These are phyloP conservation scores for Ophion costatus DNA, from an alignment of 2,888 invertebrate species.

Conservation along the genomic window DNA sequence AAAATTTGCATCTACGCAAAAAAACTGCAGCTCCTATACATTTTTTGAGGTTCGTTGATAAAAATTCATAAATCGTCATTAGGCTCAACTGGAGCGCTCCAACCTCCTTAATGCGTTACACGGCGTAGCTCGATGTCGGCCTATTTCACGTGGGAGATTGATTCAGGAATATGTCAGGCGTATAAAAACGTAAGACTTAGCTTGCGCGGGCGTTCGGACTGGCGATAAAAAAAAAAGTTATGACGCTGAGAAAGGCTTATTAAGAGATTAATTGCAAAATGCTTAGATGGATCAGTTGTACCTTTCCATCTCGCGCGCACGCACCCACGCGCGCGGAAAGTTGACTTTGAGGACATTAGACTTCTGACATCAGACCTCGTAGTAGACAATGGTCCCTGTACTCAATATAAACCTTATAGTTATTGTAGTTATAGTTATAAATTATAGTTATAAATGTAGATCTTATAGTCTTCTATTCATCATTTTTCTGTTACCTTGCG, in stretches of 20 bases:
- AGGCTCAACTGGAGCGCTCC: no score
- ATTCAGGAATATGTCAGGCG: constrained; percentile 27
- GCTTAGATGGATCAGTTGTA: background rate
- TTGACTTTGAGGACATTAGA: background rate
- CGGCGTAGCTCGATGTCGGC: background rate
- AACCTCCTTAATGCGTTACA: background rate
- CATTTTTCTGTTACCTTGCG: no score
- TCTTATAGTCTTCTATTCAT: no score
- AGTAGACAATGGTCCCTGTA: background rate
- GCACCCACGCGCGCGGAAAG: no score
- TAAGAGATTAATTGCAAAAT: background rate
- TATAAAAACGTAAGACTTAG: constrained; percentile 30
- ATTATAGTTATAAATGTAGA: no score
- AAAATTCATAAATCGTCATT: no score
- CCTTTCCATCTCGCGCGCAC: no score
- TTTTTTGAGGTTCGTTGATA: background rate
- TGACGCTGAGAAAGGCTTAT: constrained; percentile 8
- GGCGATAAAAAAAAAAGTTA: constrained; percentile 25
- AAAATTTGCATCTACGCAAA: no score
- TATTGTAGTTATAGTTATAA: no score
- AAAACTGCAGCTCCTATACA: no score
- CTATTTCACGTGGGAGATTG: constrained; percentile 51
- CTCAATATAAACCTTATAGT: no score
- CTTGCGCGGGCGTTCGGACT: constrained; percentile 11
- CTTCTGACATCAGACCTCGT: background rate